Base-by-base conservation (phyloP, 2,888 invertebrate species). In the Autographa gamma region DNA sequence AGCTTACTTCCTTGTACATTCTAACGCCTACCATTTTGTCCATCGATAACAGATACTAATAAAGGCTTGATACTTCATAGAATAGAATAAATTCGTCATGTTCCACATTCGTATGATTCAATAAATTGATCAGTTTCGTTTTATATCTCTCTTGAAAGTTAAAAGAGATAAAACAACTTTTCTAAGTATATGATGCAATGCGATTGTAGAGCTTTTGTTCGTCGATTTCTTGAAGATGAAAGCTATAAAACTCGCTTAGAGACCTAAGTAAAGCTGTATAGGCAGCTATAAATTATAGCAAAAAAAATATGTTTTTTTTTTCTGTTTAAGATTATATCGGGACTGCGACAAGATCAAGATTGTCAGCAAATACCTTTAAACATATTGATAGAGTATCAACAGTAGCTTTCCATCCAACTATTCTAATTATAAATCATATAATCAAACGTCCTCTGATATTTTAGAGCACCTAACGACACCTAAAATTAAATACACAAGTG, bases 21-120 rank as follows among this genome's bases (percentile, higher is more conserved):
- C 34, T 54, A 16, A 78, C 74, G 66, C 62, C 77, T 71, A 72
- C 77, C 58, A 71, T 82, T 73, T 77, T 31, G 75, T 80, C 66
- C 31, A 60, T 76, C 66, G 54, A 70, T 75, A 73, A 69, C 70
- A 79, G 77, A 73, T 63, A 67, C 67, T 67, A 71, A 60, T 82
- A 70, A 69, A 80, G 63, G 69, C 60, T 62, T 73, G 70, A 76
- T 75, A 69, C 63, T 71, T 77, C 64, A 66, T 75, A 54, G 71
- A 71, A 74, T 43, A 43, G 14, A 43, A 43, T 43, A 43, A 61
- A 77, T 79, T 82, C 73, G 73, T 84, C 80, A 82, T 74, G 71
- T 68, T 58, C 73, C 61, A 71, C 38, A 65, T 69, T 60, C 25
- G 38, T 31, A 19, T 59, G 54, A 52, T 62, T 69, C 9, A 19